phyloP scores from a whole-genome alignment of 2,888 invertebrate genomes.

The Prosapia bicincta region DNA sequence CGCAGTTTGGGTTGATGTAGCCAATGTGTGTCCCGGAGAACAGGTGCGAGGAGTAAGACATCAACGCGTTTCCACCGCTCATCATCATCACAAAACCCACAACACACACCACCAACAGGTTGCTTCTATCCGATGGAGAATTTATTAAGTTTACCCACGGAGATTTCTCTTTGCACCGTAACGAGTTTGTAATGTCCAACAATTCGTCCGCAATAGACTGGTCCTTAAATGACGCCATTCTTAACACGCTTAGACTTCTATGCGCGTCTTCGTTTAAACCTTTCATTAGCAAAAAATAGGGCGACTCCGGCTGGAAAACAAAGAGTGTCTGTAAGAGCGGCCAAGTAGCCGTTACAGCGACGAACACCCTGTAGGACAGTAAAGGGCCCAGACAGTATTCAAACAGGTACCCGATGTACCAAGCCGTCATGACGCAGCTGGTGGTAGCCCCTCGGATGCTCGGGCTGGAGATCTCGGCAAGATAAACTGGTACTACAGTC shows the following conservation, averaged over 20 bases:
- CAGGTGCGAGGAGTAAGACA: slow-evolving; percentile 29
- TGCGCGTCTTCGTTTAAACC: slow-evolving; percentile 44
- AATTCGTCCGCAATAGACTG: slow-evolving; percentile 22
- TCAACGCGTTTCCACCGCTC: slow-evolving; percentile 12
- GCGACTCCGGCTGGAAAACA: slow-evolving; percentile 59
- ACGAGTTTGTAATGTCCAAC: background rate
- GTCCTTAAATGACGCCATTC: slow-evolving; percentile 3
- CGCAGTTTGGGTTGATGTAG: slow-evolving; percentile 4
- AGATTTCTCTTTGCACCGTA: slow-evolving; percentile 16
- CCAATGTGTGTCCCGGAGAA: slow-evolving; percentile 24
- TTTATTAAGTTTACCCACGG: slow-evolving; percentile 26
- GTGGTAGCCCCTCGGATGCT: slow-evolving; percentile 31
- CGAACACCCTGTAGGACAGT: slow-evolving; percentile 44
- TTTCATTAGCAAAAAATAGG: slow-evolving; percentile 57
- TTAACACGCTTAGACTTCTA: slow-evolving; percentile 29
- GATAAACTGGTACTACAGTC: slow-evolving; percentile 35
- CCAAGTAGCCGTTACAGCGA: slow-evolving; percentile 48
- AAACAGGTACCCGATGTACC: slow-evolving; percentile 30
- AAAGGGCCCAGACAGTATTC: slow-evolving; percentile 31
- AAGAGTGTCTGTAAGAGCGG: slow-evolving; percentile 52
- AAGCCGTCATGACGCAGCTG: slow-evolving; percentile 33
- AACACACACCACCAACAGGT: slow-evolving; percentile 27
- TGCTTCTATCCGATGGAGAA: slow-evolving; percentile 18
- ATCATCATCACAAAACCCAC: slow-evolving; percentile 22
- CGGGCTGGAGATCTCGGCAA: slow-evolving; percentile 36